Conservation (phyloP, 1,140 invertebrate genomes). For the Bombus impatiens region DNA sequence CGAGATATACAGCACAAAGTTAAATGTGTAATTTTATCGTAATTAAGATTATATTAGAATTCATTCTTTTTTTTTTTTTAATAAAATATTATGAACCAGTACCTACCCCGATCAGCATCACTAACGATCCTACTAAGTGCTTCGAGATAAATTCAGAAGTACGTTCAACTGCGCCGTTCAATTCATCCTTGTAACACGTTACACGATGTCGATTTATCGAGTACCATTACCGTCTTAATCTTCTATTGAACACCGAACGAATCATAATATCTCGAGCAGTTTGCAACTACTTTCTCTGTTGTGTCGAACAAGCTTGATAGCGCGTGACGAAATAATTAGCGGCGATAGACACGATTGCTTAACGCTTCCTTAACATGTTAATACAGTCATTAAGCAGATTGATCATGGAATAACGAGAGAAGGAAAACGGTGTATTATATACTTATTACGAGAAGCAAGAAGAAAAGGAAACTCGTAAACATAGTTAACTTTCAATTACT, state of each 20-base stretch:
- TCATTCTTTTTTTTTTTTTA: neutral
- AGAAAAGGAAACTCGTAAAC: neutral
- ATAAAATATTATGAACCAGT: neutral
- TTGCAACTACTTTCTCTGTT: conserved; percentile 27
- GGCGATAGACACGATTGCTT: conserved; percentile 31
- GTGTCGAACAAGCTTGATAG: conserved; percentile 32
- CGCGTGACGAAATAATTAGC: conserved; percentile 47
- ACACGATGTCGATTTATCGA: conserved; percentile 2
- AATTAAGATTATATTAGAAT: too few relatives aligned
- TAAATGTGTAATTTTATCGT: too few relatives aligned
- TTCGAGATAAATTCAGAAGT: neutral
- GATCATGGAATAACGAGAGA: neutral
- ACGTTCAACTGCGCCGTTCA: neutral
- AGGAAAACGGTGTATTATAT: neutral
- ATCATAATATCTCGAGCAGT: conserved; percentile 35
- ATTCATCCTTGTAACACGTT: neutral
- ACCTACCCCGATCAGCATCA: neutral
- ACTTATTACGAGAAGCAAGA: neutral
- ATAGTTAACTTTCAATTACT: conserved; percentile 13
- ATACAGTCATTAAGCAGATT: neutral
- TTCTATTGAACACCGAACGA: conserved; percentile 26
- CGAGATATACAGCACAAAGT: too few relatives aligned
- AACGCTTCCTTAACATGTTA: conserved; percentile 20
- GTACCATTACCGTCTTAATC: conserved; percentile 17
- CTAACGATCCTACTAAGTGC: neutral